Evolutionary conservation across 1,140 invertebrate species (phyloP).

Genomic region (Drosophila pandora): DNA sequence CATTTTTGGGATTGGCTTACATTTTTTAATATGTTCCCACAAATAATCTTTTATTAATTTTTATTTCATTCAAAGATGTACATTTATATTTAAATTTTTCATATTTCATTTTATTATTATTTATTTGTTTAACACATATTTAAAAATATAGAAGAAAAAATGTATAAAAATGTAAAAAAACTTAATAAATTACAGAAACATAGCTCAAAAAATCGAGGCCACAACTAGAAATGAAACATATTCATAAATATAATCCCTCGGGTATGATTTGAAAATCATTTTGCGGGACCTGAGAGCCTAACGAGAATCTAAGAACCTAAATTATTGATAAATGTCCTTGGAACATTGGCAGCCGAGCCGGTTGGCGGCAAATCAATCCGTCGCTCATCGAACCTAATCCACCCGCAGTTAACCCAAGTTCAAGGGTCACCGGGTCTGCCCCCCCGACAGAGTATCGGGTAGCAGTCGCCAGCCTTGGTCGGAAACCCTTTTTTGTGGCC

Average conservation of each 20-base stretch:
- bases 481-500: slow-evolving; percentile 29
- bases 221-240: background rate
- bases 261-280: background rate
- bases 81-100: too few relatives aligned
- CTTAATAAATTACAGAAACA: too few relatives aligned
- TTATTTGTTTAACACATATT: too few relatives aligned
- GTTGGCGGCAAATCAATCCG: slow-evolving; percentile 22
- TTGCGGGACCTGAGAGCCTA: background rate
- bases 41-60: too few relatives aligned
- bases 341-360: background rate
- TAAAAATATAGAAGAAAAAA: too few relatives aligned
- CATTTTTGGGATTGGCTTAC: too few relatives aligned
- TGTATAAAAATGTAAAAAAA: too few relatives aligned
- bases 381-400: slow-evolving; percentile 31
- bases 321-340: slow-evolving; percentile 16
- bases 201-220: too few relatives aligned
- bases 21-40: too few relatives aligned
- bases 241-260: background rate
- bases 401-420: slow-evolving; percentile 13
- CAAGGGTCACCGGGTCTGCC: background rate
- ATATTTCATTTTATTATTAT: too few relatives aligned
- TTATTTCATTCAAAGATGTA: too few relatives aligned
- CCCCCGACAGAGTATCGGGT: slow-evolving; percentile 13
- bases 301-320: slow-evolving; percentile 1
- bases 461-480: background rate